A percentile compares a stretch with the other conserved stretches of the same genome.
Evolutionary conservation across 2,888 invertebrate genomes (phyloP).

Genomic region (Caenorhabditis doughertyi): DNA sequence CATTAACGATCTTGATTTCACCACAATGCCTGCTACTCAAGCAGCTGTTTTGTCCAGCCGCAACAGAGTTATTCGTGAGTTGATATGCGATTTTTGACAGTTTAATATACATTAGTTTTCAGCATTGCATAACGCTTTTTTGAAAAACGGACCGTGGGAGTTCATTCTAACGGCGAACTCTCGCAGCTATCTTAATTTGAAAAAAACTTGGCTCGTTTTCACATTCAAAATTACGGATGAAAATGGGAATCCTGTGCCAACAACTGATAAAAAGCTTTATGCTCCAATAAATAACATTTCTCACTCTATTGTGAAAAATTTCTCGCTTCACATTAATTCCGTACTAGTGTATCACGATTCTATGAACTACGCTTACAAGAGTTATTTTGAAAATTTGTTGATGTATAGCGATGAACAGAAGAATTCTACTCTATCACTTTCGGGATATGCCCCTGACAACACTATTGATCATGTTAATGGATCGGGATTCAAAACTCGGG

Average conservation of each 20-base stretch:
- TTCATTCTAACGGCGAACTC: conserved; percentile 19
- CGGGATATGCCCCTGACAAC: not conserved
- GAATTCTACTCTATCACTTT: not conserved
- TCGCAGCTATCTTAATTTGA: conserved; percentile 2
- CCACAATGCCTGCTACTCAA: conserved; percentile 19
- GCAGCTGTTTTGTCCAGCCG: conserved; percentile 2
- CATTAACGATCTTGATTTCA: conserved; percentile 19
- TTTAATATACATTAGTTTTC: too few relatives aligned
- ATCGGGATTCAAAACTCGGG: not conserved
- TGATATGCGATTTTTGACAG: too few relatives aligned
- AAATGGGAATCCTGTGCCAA: not conserved
- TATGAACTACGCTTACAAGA: too few relatives aligned
- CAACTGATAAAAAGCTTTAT: not conserved
- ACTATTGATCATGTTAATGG: not conserved
- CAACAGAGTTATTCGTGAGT: not conserved
- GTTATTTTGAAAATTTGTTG: conserved; percentile 21
- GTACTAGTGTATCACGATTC: conserved; percentile 20
- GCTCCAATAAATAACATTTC: too few relatives aligned
- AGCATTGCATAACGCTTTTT: too few relatives aligned
- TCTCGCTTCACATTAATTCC: conserved; percentile 13
- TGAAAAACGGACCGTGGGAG: conserved; percentile 23
- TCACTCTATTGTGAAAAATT: conserved; percentile 33
- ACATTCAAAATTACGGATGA: conserved; percentile 14
- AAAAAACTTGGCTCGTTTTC: conserved; percentile 7
- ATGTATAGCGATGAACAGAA: conserved; percentile 6